Conservation (phyloP, 2,113 vertebrate genomes). For the Mobula hypostoma region DNA sequence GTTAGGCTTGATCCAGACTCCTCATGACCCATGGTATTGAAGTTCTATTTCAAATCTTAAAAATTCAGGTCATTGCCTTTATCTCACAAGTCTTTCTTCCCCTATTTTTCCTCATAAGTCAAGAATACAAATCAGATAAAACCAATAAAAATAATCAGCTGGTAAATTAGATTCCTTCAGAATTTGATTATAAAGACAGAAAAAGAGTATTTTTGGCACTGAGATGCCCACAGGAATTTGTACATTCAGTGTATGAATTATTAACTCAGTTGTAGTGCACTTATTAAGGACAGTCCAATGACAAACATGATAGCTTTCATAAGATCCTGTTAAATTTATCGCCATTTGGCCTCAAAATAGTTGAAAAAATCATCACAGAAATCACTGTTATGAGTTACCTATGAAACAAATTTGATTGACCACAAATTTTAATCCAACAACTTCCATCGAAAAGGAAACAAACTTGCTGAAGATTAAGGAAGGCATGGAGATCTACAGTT, state of each 20-base stretch:
- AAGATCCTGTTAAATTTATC: background rate
- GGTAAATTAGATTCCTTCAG: constrained; percentile 1
- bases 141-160: background rate
- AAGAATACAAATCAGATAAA: constrained; percentile 9
- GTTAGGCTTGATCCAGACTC: background rate
- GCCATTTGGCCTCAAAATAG: background rate
- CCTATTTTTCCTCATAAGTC: background rate
- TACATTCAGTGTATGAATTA: constrained; percentile 1
- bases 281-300: constrained; percentile 12
- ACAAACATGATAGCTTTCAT: background rate
- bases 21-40: background rate
- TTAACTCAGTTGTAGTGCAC: background rate
- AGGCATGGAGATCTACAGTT: background rate
- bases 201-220: background rate
- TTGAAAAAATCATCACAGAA: background rate
- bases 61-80: background rate
- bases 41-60: background rate
- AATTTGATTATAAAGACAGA: background rate
- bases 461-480: background rate
- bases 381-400: background rate
- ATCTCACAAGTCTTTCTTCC: background rate
- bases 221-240: background rate
- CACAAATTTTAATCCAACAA: background rate
- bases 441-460: background rate
- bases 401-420: background rate